These are phyloP conservation scores for Lagocephalus sceleratus DNA, from an alignment of 2,797 vertebrate species.

Conservation along the genomic window DNA sequence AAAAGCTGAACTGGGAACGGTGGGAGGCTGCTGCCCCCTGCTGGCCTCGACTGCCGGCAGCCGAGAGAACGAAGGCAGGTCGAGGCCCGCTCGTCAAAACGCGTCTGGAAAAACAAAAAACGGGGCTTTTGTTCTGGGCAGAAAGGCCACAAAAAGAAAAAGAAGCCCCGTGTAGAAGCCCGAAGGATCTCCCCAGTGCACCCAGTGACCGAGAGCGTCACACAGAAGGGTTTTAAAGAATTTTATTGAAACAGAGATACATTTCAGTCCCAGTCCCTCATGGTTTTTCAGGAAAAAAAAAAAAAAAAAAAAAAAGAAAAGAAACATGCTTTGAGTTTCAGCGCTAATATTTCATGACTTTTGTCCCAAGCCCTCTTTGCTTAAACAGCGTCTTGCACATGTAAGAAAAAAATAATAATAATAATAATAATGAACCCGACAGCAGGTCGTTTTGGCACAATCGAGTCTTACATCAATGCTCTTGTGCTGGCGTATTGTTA, in stretches of 20 bases:
- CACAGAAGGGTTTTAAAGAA: constrained; percentile 71
- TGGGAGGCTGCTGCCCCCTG: constrained; percentile 62
- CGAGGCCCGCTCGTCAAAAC: constrained; percentile 3
- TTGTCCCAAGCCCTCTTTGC: constrained; percentile 72
- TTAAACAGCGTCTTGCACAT: constrained; percentile 74
- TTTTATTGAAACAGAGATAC: constrained; percentile 85
- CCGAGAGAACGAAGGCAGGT: too few relatives aligned
- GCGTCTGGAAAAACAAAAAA: constrained; percentile 3
- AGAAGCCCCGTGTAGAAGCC: background rate
- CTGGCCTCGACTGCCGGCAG: background rate
- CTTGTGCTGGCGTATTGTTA: constrained; percentile 57
- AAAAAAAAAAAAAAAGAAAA: constrained; percentile 60
- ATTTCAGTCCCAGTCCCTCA: constrained; percentile 79
- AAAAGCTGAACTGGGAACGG: too few relatives aligned
- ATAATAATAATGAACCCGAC: constrained; percentile 44
- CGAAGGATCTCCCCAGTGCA: background rate
- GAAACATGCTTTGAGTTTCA: constrained; percentile 80
- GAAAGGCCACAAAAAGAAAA: background rate
- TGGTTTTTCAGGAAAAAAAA: constrained; percentile 58
- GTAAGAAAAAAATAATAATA: constrained; percentile 42
- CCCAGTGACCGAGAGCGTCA: constrained; percentile 32
- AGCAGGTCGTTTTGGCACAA: constrained; percentile 80
- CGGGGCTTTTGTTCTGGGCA: too few relatives aligned
- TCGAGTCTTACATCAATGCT: constrained; percentile 60
- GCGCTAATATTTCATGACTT: constrained; percentile 66